phyloP scores from a whole-genome alignment of 2,797 vertebrate species.

The Coendou prehensilis region DNA sequence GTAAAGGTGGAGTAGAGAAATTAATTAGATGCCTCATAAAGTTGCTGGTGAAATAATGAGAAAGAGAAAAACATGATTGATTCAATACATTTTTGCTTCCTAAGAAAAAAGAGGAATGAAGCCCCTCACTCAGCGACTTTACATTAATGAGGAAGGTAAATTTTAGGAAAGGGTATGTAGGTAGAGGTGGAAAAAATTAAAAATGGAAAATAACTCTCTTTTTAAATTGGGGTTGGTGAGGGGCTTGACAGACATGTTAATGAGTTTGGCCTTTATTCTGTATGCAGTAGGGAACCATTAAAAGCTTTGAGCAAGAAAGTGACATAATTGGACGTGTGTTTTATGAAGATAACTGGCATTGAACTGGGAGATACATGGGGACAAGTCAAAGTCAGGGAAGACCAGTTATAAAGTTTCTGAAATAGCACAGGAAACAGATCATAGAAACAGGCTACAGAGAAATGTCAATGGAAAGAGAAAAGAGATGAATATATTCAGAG shows the following conservation, averaged over 20 bases:
- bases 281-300: neutral
- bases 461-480: neutral
- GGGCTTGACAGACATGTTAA: slow-evolving; percentile 48
- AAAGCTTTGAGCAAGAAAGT: slow-evolving; percentile 37
- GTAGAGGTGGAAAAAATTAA: slow-evolving; percentile 5
- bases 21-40: neutral
- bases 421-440: slow-evolving; percentile 26
- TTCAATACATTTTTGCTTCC: neutral
- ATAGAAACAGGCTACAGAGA: slow-evolving; percentile 25
- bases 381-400: slow-evolving; percentile 39
- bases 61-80: neutral
- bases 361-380: neutral
- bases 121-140: neutral
- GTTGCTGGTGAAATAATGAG: neutral
- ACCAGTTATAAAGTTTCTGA: slow-evolving; percentile 52
- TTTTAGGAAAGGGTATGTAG: neutral
- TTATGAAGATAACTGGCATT: slow-evolving; percentile 58
- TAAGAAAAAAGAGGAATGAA: neutral
- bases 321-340: slow-evolving; percentile 60
- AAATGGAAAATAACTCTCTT: neutral
- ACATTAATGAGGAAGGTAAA: neutral
- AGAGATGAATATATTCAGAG: neutral
- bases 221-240: neutral
- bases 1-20: neutral
- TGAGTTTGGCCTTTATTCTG: slow-evolving; percentile 60